These are phyloP conservation scores for Phrynocephalus guinanensis DNA, from an alignment of 2,797 vertebrate genomes.

Conservation along the genomic window DNA sequence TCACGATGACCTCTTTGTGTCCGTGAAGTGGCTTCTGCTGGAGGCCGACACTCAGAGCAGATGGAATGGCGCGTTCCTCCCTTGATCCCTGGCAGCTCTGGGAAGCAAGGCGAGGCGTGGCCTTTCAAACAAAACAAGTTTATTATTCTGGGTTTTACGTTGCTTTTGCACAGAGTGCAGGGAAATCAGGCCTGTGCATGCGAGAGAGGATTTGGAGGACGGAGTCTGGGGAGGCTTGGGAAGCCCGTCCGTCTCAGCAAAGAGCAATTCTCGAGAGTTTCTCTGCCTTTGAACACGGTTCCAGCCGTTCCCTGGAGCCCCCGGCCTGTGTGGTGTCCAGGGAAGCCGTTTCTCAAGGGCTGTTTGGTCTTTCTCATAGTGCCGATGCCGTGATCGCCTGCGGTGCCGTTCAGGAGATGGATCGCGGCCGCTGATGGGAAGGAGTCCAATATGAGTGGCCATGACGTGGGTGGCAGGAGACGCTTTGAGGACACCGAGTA, in stretches of 20 bases:
- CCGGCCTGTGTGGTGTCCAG: not conserved
- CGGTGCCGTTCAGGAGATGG: constrained; percentile 66
- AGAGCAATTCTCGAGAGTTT: not conserved
- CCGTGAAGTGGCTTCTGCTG: not conserved
- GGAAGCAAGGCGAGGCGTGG: not conserved
- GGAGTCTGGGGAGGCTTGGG: not conserved
- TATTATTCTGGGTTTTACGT: not conserved
- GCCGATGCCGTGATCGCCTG: constrained; percentile 78
- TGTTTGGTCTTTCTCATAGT: constrained; percentile 24
- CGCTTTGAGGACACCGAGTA: constrained; percentile 95
- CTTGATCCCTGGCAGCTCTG: not conserved
- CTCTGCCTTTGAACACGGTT: not conserved
- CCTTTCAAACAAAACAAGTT: not conserved
- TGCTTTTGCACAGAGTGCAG: not conserved
- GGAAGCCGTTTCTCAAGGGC: not conserved
- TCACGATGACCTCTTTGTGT: not conserved
- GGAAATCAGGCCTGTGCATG: not conserved
- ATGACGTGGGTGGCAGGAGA: constrained; percentile 94
- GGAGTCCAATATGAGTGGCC: constrained; percentile 94
- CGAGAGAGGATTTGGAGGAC: not conserved
- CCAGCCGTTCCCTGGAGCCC: not conserved
- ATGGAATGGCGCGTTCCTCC: not conserved
- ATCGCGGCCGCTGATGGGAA: constrained; percentile 89
- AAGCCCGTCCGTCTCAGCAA: too few species aligned
- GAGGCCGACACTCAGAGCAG: not conserved